phyloP scores from a whole-genome alignment of 2,797 vertebrate species.

The Hydrophis major region DNA sequence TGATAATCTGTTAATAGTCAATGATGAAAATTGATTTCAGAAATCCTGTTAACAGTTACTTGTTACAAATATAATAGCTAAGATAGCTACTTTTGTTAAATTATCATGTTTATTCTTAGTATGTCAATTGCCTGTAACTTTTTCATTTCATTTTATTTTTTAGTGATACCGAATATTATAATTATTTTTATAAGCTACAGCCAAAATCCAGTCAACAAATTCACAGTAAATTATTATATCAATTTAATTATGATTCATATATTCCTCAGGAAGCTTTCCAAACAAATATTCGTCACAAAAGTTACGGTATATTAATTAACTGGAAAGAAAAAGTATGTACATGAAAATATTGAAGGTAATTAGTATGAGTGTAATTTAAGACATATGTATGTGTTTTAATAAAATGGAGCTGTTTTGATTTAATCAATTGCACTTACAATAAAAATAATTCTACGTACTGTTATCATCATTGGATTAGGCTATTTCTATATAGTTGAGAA shows the following conservation, averaged over 20 bases:
- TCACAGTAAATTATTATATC: no score
- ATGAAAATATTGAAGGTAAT: no score
- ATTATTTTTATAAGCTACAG: no score
- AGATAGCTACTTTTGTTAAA: constrained; percentile 19
- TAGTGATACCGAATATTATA: no score
- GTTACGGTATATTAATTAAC: no score
- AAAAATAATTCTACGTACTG: background rate
- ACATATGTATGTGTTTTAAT: background rate
- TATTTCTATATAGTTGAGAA: background rate
- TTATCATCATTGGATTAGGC: background rate
- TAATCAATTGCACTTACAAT: background rate
- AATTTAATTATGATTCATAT: no score
- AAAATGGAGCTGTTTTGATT: background rate
- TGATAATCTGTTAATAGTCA: background rate
- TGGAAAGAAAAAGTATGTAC: no score
- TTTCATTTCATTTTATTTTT: no score
- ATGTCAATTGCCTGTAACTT: background rate
- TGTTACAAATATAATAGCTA: background rate
- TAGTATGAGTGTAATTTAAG: background rate
- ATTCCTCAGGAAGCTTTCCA: no score
- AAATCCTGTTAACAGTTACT: background rate
- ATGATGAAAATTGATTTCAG: background rate
- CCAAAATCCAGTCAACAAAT: no score
- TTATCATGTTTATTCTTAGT: background rate
- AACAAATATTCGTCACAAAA: no score